These are phyloP conservation scores for Dinomys branickii DNA, from an alignment of 2,113 vertebrate species.

Conservation along the genomic window DNA sequence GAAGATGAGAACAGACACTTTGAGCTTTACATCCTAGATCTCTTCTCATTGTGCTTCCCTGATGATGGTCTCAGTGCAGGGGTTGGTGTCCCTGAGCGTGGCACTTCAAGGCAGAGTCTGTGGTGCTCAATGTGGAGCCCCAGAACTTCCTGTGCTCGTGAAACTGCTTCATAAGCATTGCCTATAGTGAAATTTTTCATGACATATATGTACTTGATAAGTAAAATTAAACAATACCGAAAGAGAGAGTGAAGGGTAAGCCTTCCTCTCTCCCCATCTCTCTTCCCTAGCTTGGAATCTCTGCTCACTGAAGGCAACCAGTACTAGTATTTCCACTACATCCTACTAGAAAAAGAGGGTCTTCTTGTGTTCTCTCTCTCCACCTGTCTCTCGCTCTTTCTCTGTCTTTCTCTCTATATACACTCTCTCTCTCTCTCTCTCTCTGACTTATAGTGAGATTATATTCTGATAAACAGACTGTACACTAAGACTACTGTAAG, in stretches of 20 bases:
- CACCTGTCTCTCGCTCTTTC: too few species aligned
- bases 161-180: background rate
- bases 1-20: slow-evolving; percentile 74
- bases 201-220: background rate
- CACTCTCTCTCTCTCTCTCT: background rate
- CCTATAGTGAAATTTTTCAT: background rate
- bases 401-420: background rate
- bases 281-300: too few species aligned
- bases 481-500: background rate
- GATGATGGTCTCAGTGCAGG: background rate
- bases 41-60: background rate
- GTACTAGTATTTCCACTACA: background rate
- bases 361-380: background rate
- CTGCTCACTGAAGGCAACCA: background rate
- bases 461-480: background rate
- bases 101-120: background rate
- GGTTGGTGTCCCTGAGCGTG: background rate
- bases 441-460: background rate
- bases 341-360: background rate
- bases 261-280: background rate
- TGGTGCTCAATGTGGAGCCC: too few species aligned
- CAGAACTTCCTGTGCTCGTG: background rate
- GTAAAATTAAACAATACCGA: background rate
- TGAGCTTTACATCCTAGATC: slow-evolving; percentile 64
- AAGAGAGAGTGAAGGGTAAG: background rate